Evolutionary conservation across 2,113 vertebrate species (phyloP).

Genomic region (Nansenia antarctica): DNA sequence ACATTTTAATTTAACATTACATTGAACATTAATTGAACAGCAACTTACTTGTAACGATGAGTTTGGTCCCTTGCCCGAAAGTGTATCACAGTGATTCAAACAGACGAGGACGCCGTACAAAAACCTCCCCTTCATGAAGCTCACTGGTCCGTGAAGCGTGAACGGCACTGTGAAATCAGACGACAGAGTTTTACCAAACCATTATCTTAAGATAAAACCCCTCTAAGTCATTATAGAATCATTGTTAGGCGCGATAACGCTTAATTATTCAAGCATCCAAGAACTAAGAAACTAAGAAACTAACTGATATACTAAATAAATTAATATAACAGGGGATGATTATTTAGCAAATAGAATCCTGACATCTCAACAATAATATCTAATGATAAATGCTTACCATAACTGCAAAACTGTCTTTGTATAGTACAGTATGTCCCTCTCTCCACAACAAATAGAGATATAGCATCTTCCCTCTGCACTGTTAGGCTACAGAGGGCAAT

Average conservation of each 20-base stretch:
- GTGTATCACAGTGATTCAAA: not conserved
- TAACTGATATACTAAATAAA: no score
- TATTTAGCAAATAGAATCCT: not conserved
- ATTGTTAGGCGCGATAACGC: not conserved
- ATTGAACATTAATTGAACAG: no score
- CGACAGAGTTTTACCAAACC: not conserved
- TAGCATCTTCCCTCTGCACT: no score
- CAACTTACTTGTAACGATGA: not conserved
- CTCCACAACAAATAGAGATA: not conserved
- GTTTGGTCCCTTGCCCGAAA: not conserved
- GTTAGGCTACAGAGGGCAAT: no score
- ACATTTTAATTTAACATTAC: no score
- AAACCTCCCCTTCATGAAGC: not conserved
- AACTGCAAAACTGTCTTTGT: no score
- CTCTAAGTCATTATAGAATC: not conserved
- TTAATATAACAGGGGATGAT: not conserved
- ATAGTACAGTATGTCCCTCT: not conserved
- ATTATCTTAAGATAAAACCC: not conserved
- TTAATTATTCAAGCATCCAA: no score
- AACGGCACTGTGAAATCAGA: not conserved
- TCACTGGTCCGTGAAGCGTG: not conserved
- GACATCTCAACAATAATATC: not conserved
- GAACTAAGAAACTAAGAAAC: not conserved
- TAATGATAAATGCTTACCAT: not conserved
- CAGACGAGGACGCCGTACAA: not conserved